Base-by-base conservation (phyloP, 2,113 vertebrate species). In the Scatophagus argus region DNA sequence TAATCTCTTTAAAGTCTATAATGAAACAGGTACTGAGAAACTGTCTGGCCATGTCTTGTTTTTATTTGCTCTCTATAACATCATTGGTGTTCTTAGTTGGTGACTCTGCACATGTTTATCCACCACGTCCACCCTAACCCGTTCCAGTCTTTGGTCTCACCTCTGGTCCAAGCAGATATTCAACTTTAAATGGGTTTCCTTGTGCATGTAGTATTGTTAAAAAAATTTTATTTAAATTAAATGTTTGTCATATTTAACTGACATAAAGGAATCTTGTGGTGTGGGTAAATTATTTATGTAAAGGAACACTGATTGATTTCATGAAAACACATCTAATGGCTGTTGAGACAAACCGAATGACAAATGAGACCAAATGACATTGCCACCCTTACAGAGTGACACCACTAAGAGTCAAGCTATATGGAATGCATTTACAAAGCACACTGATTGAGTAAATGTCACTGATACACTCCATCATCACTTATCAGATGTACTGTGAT, bases 1-100 rank as follows among this genome's bases (percentile, higher is more conserved):
- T 85, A 62, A 66, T 51, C 61, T 60, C 56, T 62, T 63, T 43
- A 71, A 67, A 84, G 83, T 60, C 75, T 17, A 4, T 86, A 84
- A 90, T 88, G 72, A 84, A 66, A 74, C 79, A 56, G n/a, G 10
- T 23, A 14, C 39, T 63, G 25, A 63, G 47, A 16, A 49, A 17
- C 43, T 34, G 81, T 63, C 72, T 78, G 54, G 61, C 34, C 58
- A 5, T n/a, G 61, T 23, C 27, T 49, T 13, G 46, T 27, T 76
- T 64, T 71, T 27, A 80, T 77, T 71, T 65, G 58, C 54, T 73
- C 21, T 27, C n/a, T 10, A 29, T 21, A 38, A 10, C 34, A 62
- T 10, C 31, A 11, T 38, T 41, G 39, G 34, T 56, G 16, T 44
- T 47, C 23, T 44, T 14, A 19, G 3, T 29, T 31, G 3, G 14